Evolutionary conservation across 2,113 vertebrate species (phyloP).

Genomic region (Ctenomys sociabilis): DNA sequence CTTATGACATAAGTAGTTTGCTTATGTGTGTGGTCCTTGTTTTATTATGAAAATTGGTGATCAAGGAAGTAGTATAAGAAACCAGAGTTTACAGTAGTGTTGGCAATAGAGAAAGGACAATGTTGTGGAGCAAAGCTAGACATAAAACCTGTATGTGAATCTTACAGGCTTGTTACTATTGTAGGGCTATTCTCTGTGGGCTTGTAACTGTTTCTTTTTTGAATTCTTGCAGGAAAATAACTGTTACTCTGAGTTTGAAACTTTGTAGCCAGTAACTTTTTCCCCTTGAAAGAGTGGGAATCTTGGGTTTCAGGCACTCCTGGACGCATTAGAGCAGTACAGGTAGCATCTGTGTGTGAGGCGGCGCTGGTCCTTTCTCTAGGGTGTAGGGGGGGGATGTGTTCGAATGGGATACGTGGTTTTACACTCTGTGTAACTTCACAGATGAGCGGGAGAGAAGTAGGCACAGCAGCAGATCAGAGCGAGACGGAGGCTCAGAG

Average conservation of each 20-base stretch:
- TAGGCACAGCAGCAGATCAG: conserved; percentile 86
- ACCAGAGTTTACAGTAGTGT: background rate
- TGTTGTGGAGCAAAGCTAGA: background rate
- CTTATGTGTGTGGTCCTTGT: background rate
- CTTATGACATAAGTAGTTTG: conserved; percentile 8
- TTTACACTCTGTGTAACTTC: background rate
- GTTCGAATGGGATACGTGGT: background rate
- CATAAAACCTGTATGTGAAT: background rate
- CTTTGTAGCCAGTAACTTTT: conserved; percentile 67
- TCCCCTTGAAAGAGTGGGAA: conserved; percentile 40
- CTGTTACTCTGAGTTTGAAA: conserved; percentile 62
- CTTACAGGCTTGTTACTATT: background rate
- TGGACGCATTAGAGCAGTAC: conserved; percentile 35
- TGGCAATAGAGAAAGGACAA: background rate
- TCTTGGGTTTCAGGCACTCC: conserved; percentile 55
- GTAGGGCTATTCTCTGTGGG: background rate
- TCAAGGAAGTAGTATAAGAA: background rate
- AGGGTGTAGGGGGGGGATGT: background rate
- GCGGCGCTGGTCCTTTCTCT: conserved; percentile 16
- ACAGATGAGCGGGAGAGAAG: conserved; percentile 92
- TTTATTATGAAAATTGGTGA: conserved; percentile 31
- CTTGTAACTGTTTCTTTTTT: conserved; percentile 40
- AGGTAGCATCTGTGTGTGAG: conserved; percentile 47
- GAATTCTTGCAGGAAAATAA: conserved; percentile 62
- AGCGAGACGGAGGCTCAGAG: conserved; percentile 91